Conservation (phyloP, 2,797 vertebrate species). For the Rhynchonycteris naso region DNA sequence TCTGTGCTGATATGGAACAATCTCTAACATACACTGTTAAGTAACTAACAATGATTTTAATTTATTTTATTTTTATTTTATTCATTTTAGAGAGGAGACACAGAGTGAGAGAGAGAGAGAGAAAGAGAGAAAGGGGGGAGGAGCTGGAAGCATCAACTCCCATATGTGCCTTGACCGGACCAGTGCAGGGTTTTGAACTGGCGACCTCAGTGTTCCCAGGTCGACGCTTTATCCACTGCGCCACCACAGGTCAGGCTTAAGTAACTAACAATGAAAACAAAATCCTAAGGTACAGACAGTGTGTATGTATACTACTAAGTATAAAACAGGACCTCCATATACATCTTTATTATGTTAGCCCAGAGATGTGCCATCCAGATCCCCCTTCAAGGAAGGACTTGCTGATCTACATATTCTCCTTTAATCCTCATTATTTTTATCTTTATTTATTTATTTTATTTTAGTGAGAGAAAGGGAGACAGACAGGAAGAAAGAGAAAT, state of each 20-base stretch:
- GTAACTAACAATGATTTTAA: neutral
- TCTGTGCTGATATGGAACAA: conserved; percentile 24
- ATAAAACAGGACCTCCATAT: neutral
- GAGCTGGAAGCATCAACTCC: too few relatives aligned
- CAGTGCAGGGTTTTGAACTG: too few relatives aligned
- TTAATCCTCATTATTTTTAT: neutral
- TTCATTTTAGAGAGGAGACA: too few relatives aligned
- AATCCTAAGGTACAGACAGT: neutral
- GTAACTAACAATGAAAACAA: conserved; percentile 18
- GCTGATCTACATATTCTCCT: neutral
- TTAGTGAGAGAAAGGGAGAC: too few relatives aligned
- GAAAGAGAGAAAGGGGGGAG: too few relatives aligned
- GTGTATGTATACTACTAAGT: neutral
- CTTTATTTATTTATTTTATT: neutral
- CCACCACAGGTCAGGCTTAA: too few relatives aligned
- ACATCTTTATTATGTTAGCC: neutral
- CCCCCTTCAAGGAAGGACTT: neutral
- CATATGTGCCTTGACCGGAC: too few relatives aligned
- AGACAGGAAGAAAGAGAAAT: too few relatives aligned
- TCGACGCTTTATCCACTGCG: too few relatives aligned
- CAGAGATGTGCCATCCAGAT: neutral
- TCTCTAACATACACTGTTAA: conserved; percentile 25
- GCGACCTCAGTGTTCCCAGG: too few relatives aligned
- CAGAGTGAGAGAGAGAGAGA: too few relatives aligned
- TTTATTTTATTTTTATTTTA: too few relatives aligned